A percentile compares a stretch with the other conserved stretches of the same genome.
phyloP scores from a whole-genome alignment of 2,113 vertebrate species.

The Empidonax alnorum region DNA sequence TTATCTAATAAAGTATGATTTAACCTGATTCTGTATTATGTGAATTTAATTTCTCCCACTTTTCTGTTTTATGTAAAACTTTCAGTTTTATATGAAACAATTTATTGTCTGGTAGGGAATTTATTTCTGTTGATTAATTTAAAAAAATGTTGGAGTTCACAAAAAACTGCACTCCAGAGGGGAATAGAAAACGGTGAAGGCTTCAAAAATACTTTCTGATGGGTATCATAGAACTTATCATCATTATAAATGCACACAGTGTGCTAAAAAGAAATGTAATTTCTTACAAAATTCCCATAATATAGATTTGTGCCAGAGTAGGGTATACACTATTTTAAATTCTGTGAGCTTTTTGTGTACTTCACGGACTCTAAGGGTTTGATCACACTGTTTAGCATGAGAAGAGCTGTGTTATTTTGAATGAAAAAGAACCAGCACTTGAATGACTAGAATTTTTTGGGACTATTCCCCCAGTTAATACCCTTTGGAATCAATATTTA shows the following conservation, averaged over 20 bases:
- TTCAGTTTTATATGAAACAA: background rate
- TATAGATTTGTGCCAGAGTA: background rate
- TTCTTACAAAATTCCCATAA: background rate
- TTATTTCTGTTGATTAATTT: slow-evolving; percentile 23
- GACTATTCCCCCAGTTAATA: background rate
- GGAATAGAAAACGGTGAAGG: background rate
- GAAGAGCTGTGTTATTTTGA: background rate
- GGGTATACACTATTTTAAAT: background rate
- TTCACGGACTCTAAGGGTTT: background rate
- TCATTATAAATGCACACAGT: background rate
- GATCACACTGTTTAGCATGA: background rate
- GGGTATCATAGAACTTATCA: background rate
- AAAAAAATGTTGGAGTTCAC: background rate
- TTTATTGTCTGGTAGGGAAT: background rate
- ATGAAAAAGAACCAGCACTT: background rate
- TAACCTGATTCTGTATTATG: background rate
- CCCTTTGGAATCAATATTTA: background rate
- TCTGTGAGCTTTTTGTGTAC: background rate
- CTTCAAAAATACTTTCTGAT: background rate
- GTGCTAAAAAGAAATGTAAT: background rate
- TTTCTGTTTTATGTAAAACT: background rate
- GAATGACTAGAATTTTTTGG: background rate
- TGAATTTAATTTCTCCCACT: background rate
- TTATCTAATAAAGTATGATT: background rate
- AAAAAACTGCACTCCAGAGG: background rate